A percentile compares a stretch with the other conserved stretches of the same genome.
phyloP scores from a whole-genome alignment of 2,113 vertebrate species.

The Brachyhypopomus occidentalis region DNA sequence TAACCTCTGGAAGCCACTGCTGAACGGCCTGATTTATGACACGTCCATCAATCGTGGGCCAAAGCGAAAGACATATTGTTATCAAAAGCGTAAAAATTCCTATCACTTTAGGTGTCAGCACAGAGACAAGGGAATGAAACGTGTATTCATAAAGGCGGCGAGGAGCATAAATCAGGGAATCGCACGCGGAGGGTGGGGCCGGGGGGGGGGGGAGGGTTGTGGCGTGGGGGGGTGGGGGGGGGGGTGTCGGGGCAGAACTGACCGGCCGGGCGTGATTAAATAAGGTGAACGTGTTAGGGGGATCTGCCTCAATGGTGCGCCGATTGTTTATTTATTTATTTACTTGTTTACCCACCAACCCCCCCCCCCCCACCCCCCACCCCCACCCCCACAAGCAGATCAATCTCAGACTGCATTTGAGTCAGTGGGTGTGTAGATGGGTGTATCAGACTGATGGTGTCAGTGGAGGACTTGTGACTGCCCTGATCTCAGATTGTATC shows the following conservation, averaged over 20 bases:
- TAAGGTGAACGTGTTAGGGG: slow-evolving; percentile 70
- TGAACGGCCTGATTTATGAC: slow-evolving; percentile 71
- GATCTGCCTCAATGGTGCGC: slow-evolving; percentile 42
- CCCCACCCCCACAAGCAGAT: too few species aligned
- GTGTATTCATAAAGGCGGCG: slow-evolving; percentile 76
- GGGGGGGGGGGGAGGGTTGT: too few species aligned
- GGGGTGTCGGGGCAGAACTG: slow-evolving; percentile 35
- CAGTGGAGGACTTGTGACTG: not conserved
- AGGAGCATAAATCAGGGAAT: slow-evolving; percentile 65
- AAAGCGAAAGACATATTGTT: slow-evolving; percentile 79
- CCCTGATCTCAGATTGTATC: not conserved
- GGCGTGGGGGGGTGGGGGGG: too few species aligned
- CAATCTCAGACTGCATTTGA: not conserved
- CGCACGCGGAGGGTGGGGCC: not conserved
- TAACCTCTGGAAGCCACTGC: slow-evolving; percentile 51
- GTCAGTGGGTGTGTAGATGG: not conserved
- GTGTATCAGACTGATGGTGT: not conserved
- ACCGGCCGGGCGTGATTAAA: slow-evolving; percentile 67
- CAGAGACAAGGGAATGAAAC: slow-evolving; percentile 74
- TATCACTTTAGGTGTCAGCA: slow-evolving; percentile 79
- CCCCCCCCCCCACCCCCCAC: too few species aligned
- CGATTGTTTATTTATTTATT: slow-evolving; percentile 54
- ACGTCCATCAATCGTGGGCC: slow-evolving; percentile 69
- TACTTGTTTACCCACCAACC: slow-evolving; percentile 57
- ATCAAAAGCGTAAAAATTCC: slow-evolving; percentile 79